Base-by-base conservation (phyloP, 1,140 invertebrate species). In the Papilio machaon region DNA sequence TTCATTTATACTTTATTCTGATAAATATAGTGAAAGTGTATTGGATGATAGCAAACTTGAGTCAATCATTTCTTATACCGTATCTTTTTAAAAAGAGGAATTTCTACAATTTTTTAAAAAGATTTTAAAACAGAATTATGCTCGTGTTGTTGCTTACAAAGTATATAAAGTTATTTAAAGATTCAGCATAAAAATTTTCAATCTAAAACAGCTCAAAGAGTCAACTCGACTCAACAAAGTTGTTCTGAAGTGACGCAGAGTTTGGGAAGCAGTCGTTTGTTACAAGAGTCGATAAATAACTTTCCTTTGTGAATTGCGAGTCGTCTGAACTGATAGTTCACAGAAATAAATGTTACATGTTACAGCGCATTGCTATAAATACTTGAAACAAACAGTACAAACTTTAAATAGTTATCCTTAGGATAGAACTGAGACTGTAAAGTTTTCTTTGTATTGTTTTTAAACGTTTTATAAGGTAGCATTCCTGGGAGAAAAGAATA, bases 141-240 rank as follows among this genome's bases (percentile, higher is more conserved):
- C 11, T 70, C 11, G 30, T 30, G 8, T 30, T 67, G 13, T 70
- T 8, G 30, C 13, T 70, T 7, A 70, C 30, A 7, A 70, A 38
- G 6, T 1, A 7, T 38, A 70, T 70, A 70, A 70, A 70, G 23
- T 70, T 64, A 64, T 13, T 70, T 70, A 30, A 70, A 70, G 30
- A 70, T 70, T 13, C 19, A 30, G 10, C 23, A 30, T 70, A 15
- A 70, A 11, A 70, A 38, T 70, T 70, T 70, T 70, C 64, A 70
- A 70, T 70, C 64, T 70, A 70, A 70, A 70, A 70, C 64, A 70
- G 64, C 64, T 70, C 64, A 38, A 70, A 70, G 64, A 70, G 23
- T 70, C 64, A 70, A 70, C 30, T 70, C 64, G 3, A 70, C 9
- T 70, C 64, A 70, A 35, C 23, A 70, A 70, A 70, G 64, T 38